Evolutionary conservation across 2,113 vertebrate genomes (phyloP).

Genomic region (Sapajus apella): DNA sequence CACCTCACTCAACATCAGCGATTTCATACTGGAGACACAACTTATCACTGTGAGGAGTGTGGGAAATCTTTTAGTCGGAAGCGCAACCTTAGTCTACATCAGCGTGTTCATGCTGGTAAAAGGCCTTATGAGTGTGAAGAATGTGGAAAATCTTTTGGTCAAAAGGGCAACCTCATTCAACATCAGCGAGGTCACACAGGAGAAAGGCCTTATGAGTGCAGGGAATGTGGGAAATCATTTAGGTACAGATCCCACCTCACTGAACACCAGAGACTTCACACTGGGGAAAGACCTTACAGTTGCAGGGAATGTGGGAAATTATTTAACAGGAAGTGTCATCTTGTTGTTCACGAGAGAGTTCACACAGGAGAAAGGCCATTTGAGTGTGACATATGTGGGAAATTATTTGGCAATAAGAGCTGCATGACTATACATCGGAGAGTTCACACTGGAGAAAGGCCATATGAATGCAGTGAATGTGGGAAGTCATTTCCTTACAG

Average conservation of each 20-base stretch:
- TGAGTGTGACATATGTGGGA: conserved; percentile 9
- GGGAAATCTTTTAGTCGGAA: not conserved
- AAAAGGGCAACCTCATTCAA: no score
- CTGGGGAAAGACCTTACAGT: not conserved
- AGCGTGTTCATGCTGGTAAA: not conserved
- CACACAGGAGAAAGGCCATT: not conserved
- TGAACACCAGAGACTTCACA: not conserved
- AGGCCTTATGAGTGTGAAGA: not conserved
- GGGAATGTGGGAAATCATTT: not conserved
- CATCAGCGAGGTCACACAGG: not conserved
- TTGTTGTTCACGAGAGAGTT: not conserved
- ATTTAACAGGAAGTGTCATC: not conserved
- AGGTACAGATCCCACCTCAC: not conserved
- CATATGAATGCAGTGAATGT: not conserved
- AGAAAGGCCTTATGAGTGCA: not conserved
- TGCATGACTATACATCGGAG: conserved; percentile 48
- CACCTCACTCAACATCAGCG: not conserved
- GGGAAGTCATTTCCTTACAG: no score
- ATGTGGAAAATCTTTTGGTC: not conserved
- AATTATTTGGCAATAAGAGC: conserved; percentile 43
- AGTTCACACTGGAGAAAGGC: conserved; percentile 57
- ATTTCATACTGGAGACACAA: not conserved
- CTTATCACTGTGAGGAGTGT: not conserved
- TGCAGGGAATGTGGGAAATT: not conserved
- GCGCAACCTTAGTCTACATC: not conserved